Base-by-base conservation (phyloP, 2,888 invertebrate genomes). In the Macropis europaea region DNA sequence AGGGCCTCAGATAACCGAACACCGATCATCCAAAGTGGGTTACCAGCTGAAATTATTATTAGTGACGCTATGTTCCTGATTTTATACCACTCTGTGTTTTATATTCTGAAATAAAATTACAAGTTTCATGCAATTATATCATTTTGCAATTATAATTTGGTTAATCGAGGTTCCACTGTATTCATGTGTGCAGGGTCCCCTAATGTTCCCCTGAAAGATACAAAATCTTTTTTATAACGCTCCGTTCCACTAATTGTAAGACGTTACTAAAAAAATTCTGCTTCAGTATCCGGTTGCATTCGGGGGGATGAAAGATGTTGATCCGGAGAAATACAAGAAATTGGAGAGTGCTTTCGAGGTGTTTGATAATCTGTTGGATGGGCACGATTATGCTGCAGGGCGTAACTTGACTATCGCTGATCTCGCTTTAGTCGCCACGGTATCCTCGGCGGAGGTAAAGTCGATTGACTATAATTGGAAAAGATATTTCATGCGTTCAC, bases 321-420 rank as follows among this genome's bases (percentile, higher is more conserved):
- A 86, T 48, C 78, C 81, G 1, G 74, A 63, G 0, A 47, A 74
- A 53, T 84, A 82, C 40, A 75, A 77, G 4, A 77, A 75, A 15
- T 2, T 89, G 19, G 79, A 76, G 11, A 52, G 53, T 0, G 82
- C 83, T 4, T 87, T 86, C 13, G 79, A 77, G 28, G 22, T 84
- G 13, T 54, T 89, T n/a, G 82, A 89, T 4, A 73, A 40, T 68
- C 82, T 84, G 71, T 63, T 89, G 17, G 85, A 87, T n/a, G 82
- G 76, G n/a, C 83, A 86, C 32, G 89, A 88, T 77, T 89, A 85
- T 63, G 78, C 76, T 0, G 68, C 85, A 3, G 89, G 89, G 45
- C 82, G 84, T 26, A 83, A 83, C 64, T 79, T 89, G 68, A 89
- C 88, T 11, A 83, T 89, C 47, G 89, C 89, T 0, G 89, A 89